Evolutionary conservation across 2,888 invertebrate genomes (phyloP), one percentile per base, ranked within the genome.

Genomic region (Leuctra nigra): DNA sequence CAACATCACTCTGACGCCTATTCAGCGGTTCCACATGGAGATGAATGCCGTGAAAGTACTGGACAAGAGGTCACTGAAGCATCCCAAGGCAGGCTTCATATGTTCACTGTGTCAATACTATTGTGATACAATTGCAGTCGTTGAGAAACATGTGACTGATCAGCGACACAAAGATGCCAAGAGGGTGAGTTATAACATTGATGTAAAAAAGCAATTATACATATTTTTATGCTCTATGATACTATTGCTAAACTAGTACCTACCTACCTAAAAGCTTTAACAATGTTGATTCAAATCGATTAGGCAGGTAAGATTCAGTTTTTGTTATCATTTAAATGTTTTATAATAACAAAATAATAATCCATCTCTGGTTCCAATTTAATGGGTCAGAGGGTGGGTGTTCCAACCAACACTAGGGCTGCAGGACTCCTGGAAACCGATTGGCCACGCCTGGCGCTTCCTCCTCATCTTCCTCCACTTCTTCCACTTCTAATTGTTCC

Each of bases 81-180:
- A 56, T 53, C 55, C 55, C 2, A 25, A 38, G 16, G 58, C 58
- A 44, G 38, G 13, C 2, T 58, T 58, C 23, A 18, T 24, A 11
- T 59, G 59, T 35, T 50, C 44, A 24, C 52, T 57, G 13, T 59
- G 59, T 46, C 33, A 48, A 14, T 59, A 59, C 36, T 54, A 57
- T 29, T 59, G 59, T 52, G 59, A 59, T 38, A 54, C 9, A 3
- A 13, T 54, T 6, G 16, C 41, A 2, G 44, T 58, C 4, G 58
- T 55, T 7, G 33, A 58, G 20, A 55, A 58, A 11, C 58, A 58
- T 13, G 44, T 58, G 11, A 11, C 14, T 2, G 55, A 50, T 4
- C 24, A 24, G 23, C 36, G 55, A 6, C 58, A 58, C 18, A 4
- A 14, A 2, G 54, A 41, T 14, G 20, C 24, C n/a, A 14, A 55